Evolutionary conservation across 2,888 invertebrate genomes (phyloP).

Genomic region (Trissoscelio sp.): DNA sequence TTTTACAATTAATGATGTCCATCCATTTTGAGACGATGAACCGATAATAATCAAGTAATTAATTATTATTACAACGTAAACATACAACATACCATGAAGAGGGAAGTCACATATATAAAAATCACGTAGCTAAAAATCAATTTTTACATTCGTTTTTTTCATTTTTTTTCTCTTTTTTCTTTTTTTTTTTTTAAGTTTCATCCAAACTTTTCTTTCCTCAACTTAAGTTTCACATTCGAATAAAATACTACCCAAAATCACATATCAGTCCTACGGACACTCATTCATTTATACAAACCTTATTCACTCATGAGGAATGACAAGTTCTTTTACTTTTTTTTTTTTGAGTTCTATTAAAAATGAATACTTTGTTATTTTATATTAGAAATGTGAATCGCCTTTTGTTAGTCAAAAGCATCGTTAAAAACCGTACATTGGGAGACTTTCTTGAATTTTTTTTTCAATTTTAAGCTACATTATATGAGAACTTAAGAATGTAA

Average conservation of each 20-base stretch:
- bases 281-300: conserved; percentile 66
- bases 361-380: conserved; percentile 18
- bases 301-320: conserved; percentile 70
- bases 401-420: neutral
- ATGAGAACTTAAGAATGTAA: conserved; percentile 67
- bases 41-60: conserved; percentile 54
- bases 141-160: conserved; percentile 56
- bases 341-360: conserved; percentile 31
- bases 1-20: conserved; percentile 47
- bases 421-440: conserved; percentile 38
- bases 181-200: no score
- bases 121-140: conserved; percentile 54
- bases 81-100: conserved; percentile 56
- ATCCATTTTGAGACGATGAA: conserved; percentile 11
- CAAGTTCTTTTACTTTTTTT: conserved; percentile 62
- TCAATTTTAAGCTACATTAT: conserved; percentile 65
- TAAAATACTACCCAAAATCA: conserved; percentile 64
- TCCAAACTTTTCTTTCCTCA: conserved; percentile 67
- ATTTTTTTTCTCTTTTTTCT: no score
- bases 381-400: neutral
- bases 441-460: no score
- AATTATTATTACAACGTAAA: conserved; percentile 58
- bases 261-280: conserved; percentile 62
- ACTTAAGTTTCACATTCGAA: conserved; percentile 55
- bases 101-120: conserved; percentile 63